Percentiles rank a stretch among this genome's conserved stretches.
Evolutionary conservation across 2,888 invertebrate species (phyloP).

Genomic region (Diarsia mendica): DNA sequence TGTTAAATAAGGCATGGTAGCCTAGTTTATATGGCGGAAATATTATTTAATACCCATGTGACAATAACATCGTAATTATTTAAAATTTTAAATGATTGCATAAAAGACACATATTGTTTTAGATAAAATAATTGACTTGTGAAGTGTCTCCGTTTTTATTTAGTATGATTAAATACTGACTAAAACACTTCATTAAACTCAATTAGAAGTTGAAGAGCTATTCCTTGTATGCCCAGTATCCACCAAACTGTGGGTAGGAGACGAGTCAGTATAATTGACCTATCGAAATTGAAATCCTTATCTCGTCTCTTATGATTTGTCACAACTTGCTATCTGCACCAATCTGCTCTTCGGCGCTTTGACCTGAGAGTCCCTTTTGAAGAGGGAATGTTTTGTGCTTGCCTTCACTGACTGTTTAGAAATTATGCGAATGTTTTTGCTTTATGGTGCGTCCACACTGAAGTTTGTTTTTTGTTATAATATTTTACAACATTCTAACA

Average conservation of each 20-base stretch:
- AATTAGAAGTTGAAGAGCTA: no score
- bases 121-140: neutral
- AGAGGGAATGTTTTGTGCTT: neutral
- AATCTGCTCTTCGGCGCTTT: neutral
- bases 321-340: neutral
- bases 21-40: neutral
- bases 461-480: neutral
- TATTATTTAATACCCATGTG: neutral
- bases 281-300: no score
- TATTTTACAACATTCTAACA: neutral
- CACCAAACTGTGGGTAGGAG: no score
- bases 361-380: neutral
- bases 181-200: no score
- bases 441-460: neutral
- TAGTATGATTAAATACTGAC: no score
- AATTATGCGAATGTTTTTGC: neutral
- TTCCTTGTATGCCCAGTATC: no score
- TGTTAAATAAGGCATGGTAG: slow-evolving; percentile 13
- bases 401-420: neutral
- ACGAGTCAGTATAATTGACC: no score
- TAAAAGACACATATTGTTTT: neutral
- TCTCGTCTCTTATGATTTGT: neutral
- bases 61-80: neutral
- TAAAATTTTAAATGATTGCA: neutral
- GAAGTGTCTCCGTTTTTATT: no score